Conservation (phyloP, 2,888 invertebrate genomes). For the Agriopis aurantiaria region DNA sequence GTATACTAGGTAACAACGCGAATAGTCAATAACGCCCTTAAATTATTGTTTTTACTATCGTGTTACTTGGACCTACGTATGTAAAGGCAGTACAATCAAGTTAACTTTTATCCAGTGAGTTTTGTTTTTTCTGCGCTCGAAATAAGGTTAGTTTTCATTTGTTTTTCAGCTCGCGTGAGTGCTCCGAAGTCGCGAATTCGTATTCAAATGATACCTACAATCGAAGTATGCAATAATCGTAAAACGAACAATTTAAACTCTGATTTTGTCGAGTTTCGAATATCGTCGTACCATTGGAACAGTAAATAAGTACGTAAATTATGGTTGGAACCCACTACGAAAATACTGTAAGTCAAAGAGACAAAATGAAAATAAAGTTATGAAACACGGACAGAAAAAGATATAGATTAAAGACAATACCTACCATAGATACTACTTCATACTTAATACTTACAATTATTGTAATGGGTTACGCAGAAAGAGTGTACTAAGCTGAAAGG, state of each 20-base stretch:
- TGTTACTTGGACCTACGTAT: slow-evolving; percentile 60
- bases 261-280: slow-evolving; percentile 74
- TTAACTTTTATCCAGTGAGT: slow-evolving; percentile 35
- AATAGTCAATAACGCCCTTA: slow-evolving; percentile 61
- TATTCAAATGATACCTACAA: slow-evolving; percentile 80
- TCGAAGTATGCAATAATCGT: slow-evolving; percentile 78
- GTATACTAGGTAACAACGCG: slow-evolving; percentile 42
- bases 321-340: slow-evolving; percentile 18
- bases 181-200: slow-evolving; percentile 70
- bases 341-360: background rate
- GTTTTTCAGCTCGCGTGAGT: slow-evolving; percentile 65
- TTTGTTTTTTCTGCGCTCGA: slow-evolving; percentile 26
- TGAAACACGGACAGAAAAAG: background rate
- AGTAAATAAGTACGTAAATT: slow-evolving; percentile 53
- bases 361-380: background rate
- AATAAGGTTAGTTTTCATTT: slow-evolving; percentile 24
- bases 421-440: no score
- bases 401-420: background rate
- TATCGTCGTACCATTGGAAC: slow-evolving; percentile 61
- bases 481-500: no score
- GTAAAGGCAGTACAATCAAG: slow-evolving; percentile 49
- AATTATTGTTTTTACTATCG: slow-evolving; percentile 67
- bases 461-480: no score
- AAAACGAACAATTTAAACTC: slow-evolving; percentile 80
- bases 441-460: no score